Percentiles rank a stretch among this genome's conserved stretches.
Evolutionary conservation across 1,140 invertebrate species (phyloP).

Genomic region (Latrodectus geometricus): DNA sequence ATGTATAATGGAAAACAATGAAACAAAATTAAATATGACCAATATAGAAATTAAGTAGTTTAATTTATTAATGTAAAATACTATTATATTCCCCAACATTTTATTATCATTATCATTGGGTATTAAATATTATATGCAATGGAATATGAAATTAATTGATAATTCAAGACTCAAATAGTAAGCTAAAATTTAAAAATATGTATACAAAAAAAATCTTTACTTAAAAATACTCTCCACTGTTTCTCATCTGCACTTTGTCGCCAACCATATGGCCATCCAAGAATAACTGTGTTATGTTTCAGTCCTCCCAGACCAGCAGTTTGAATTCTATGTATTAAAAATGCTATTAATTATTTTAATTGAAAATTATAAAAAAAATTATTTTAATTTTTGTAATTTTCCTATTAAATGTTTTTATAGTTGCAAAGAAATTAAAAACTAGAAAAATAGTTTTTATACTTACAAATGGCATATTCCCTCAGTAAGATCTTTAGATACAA

Average conservation of each 20-base stretch:
- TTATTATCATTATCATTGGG: no score
- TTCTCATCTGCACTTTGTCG: slow-evolving; percentile 81
- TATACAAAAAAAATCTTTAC: slow-evolving; percentile 4
- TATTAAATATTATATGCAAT: no score
- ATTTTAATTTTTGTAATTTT: neutral
- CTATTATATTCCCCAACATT: no score
- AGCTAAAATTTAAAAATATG: neutral
- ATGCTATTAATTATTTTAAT: no score
- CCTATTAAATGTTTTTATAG: neutral
- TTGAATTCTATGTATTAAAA: slow-evolving; percentile 89
- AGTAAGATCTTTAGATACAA: slow-evolving; percentile 84
- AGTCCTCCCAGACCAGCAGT: slow-evolving; percentile 97
- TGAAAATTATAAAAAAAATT: no score
- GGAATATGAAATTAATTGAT: no score
- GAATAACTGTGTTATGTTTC: slow-evolving; percentile 97
- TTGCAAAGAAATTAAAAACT: neutral
- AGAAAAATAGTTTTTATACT: slow-evolving; percentile 6
- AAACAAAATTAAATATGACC: no score
- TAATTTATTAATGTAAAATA: no score
- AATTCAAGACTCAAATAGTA: no score
- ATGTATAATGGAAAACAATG: no score
- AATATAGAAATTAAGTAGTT: no score
- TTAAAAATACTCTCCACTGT: slow-evolving; percentile 88
- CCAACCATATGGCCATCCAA: slow-evolving; percentile 99
- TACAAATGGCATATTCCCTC: slow-evolving; percentile 89